phyloP scores from a whole-genome alignment of 2,888 invertebrate genomes.

The Habrosyne pyritoides region DNA sequence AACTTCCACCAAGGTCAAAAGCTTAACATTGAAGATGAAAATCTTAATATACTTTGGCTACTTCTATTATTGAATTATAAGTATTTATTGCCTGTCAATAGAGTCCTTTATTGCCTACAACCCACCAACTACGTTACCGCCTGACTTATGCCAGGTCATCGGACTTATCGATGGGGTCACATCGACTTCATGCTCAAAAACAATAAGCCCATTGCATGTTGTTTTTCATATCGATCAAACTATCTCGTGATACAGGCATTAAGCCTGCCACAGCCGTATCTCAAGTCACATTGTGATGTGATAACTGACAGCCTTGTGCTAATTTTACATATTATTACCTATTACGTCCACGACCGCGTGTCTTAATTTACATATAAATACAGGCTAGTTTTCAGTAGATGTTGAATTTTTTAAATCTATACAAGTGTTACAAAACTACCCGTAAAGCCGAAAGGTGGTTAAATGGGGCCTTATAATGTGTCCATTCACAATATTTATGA shows the following conservation, averaged over 20 bases:
- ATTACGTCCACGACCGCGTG: conserved; percentile 33
- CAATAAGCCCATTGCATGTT: conserved; percentile 16
- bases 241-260: conserved; percentile 44
- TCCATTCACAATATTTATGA: too few relatives aligned
- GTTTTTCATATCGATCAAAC: conserved; percentile 18
- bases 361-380: conserved; percentile 7
- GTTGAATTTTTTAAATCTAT: not conserved
- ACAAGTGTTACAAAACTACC: too few relatives aligned
- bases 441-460: too few relatives aligned
- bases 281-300: conserved; percentile 34
- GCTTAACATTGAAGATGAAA: too few relatives aligned
- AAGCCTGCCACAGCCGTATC: conserved; percentile 23
- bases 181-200: not conserved
- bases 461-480: too few relatives aligned
- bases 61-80: too few relatives aligned
- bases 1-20: too few relatives aligned
- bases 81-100: too few relatives aligned
- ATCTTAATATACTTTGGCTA: too few relatives aligned
- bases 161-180: not conserved
- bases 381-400: not conserved
- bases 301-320: conserved; percentile 62
- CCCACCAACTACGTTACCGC: not conserved
- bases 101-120: not conserved
- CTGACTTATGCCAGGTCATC: not conserved
- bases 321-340: conserved; percentile 56